These are phyloP conservation scores for Parambassis ranga DNA, from an alignment of 2,797 vertebrate species.

Conservation along the genomic window DNA sequence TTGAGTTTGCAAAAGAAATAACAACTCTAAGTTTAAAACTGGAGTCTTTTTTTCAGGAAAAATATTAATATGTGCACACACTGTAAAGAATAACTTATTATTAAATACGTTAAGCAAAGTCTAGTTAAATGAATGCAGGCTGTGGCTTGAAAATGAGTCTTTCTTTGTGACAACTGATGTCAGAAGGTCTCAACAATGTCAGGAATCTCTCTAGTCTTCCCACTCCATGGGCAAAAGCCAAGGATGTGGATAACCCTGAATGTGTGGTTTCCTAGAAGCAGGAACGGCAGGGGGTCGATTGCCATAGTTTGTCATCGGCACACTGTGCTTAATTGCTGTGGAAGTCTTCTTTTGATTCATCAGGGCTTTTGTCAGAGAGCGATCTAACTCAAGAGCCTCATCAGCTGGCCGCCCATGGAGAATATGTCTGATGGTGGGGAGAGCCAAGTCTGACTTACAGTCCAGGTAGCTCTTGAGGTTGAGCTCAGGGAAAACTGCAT, in stretches of 20 bases:
- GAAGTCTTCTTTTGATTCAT: constrained; percentile 42
- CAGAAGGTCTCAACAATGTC: constrained; percentile 29
- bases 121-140: constrained; percentile 13
- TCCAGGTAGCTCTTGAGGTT: constrained; percentile 82
- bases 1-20: background rate
- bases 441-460: constrained; percentile 77
- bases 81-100: constrained; percentile 44
- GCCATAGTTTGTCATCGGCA: constrained; percentile 34
- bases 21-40: too few relatives aligned
- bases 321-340: constrained; percentile 21
- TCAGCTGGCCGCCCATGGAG: constrained; percentile 68
- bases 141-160: constrained; percentile 14
- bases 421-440: constrained; percentile 74
- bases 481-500: constrained; percentile 75
- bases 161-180: constrained; percentile 8
- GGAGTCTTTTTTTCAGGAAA: constrained; percentile 5
- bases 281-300: constrained; percentile 23
- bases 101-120: constrained; percentile 32
- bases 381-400: constrained; percentile 73
- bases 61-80: constrained; percentile 32
- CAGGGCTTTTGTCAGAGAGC: constrained; percentile 67
- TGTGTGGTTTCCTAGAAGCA: constrained; percentile 40
- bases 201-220: constrained; percentile 77
- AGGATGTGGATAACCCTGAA: constrained; percentile 58
- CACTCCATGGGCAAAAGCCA: constrained; percentile 79